Evolutionary conservation across 2,888 invertebrate genomes (phyloP).

Genomic region (Drosophila helvetica): DNA sequence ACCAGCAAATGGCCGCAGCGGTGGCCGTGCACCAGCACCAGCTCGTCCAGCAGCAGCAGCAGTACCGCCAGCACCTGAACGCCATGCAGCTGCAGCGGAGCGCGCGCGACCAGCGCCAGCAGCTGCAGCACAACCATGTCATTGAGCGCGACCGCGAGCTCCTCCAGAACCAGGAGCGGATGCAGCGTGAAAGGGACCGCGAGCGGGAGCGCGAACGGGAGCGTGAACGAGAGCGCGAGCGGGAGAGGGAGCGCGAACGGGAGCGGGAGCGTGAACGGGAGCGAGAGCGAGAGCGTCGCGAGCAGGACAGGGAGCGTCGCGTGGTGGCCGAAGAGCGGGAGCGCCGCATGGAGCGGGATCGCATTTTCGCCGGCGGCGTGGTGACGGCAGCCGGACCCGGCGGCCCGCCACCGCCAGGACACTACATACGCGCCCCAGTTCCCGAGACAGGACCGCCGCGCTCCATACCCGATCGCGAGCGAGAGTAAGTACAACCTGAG

Average conservation of each 20-base stretch:
- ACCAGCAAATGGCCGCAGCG: constrained; percentile 77
- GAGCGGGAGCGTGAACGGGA: constrained; percentile 36
- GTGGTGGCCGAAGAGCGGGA: constrained; percentile 77
- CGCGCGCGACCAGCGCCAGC: constrained; percentile 75
- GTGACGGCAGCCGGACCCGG: constrained; percentile 64
- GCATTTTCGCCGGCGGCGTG: constrained; percentile 69
- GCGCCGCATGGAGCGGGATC: constrained; percentile 81
- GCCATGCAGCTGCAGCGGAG: constrained; percentile 76
- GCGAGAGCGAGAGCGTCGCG: constrained; percentile 73
- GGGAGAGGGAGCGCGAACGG: constrained; percentile 61
- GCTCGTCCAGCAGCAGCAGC: constrained; percentile 70
- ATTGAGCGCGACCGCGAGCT: constrained; percentile 81
- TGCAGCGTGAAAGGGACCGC: constrained; percentile 73
- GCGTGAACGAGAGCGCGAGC: constrained; percentile 62
- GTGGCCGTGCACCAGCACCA: constrained; percentile 79
- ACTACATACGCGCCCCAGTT: constrained; percentile 77
- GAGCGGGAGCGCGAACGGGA: constrained; percentile 74
- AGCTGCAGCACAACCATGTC: constrained; percentile 75
- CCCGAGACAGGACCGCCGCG: constrained; percentile 81
- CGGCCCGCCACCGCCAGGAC: constrained; percentile 66
- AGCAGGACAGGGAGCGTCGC: constrained; percentile 72
- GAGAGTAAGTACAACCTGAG: constrained; percentile 81
- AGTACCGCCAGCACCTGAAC: constrained; percentile 71
- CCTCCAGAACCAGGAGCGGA: constrained; percentile 78
- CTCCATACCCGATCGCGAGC: constrained; percentile 82